These are phyloP conservation scores for Percina caprodes DNA, from an alignment of 2,113 vertebrate species.

Conservation along the genomic window DNA sequence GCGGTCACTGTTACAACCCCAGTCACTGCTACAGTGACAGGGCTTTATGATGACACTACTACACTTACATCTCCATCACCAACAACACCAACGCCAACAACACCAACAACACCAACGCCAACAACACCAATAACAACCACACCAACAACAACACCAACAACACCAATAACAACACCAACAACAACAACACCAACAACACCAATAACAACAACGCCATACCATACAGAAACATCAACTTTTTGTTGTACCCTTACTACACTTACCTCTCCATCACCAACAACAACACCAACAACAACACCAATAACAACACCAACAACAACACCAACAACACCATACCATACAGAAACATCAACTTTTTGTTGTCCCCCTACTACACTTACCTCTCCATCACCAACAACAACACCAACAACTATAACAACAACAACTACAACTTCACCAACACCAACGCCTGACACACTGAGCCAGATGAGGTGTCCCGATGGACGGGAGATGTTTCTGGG, in stretches of 20 bases:
- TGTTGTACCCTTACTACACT: background rate
- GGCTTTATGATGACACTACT: background rate
- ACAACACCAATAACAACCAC: no score
- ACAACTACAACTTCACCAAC: background rate
- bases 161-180: no score
- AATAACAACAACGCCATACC: background rate
- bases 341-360: background rate
- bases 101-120: no score
- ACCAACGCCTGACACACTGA: accelerated
- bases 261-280: background rate
- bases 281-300: background rate
- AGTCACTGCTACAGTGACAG: background rate
- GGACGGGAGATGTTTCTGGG: slow-evolving; percentile 28
- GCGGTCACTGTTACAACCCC: background rate
- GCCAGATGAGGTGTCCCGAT: slow-evolving; percentile 4
- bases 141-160: no score
- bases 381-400: background rate
- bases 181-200: no score
- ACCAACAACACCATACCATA: background rate
- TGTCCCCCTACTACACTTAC: no score
- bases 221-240: no score
- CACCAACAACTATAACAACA: background rate
- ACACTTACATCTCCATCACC: no score
- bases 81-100: no score
- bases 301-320: background rate